Base-by-base conservation (phyloP, 2,113 vertebrate species). In the Corynorhinus townsendii region DNA sequence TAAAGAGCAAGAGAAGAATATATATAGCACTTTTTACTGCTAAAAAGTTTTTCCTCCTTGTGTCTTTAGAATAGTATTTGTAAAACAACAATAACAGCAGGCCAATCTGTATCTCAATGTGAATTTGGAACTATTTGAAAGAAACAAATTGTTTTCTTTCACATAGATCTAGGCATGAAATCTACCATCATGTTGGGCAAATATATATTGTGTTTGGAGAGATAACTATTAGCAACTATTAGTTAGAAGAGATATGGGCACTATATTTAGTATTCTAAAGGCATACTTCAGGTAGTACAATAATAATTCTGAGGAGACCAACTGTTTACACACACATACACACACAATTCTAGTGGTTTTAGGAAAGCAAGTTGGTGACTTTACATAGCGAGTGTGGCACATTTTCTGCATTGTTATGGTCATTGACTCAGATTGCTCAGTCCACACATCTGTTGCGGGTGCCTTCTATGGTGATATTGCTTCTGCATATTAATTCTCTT, bases 401-500 rank as follows among this genome's bases (percentile, higher is more conserved):
- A 95, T 97, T 96, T 97, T 96, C 82, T 96, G 95, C 87, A 97
- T 96, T 94, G 93, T 97, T 94, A 96, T 96, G 96, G 94, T 97
- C 93, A 87, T 86, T 96, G 95, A 95, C 93, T 97, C 94, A 94
- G 94, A 94, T 84, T 96, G 89, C 91, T 97, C 86, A 97, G 96
- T 97, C 93, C 93, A 94, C 90, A 96, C 84, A 52, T 97, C 95
- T 96, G 94, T 96, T 77, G 91, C 68, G 91, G 96, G 93, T 97
- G 95, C 86, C 83, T 98, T 97, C 95, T 80, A 3, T 95, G 96
- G 90, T 93, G 87, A 95, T 88, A 94, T 20, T 95, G 96, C 90
- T 97, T 98, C 86, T 97, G 95, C 95, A 94, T 96, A 96, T 95
- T 97, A 96, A 97, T 97, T 96, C 59, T 94, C 95, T 96, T 93